phyloP scores from a whole-genome alignment of 1,140 invertebrate genomes.

The Drosophila dunni region DNA sequence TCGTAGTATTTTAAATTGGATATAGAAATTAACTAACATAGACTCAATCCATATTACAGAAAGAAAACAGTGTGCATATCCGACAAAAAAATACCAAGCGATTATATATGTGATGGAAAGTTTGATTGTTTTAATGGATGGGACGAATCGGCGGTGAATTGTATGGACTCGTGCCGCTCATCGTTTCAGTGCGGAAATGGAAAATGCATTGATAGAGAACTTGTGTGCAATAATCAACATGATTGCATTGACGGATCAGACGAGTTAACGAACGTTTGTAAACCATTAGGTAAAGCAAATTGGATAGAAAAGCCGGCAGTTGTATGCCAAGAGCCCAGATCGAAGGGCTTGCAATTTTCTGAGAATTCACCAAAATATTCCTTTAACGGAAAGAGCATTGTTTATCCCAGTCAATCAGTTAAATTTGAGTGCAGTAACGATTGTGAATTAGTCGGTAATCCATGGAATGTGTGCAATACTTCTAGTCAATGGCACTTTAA shows the following conservation, averaged over 20 bases:
- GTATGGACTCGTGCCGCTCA: neutral
- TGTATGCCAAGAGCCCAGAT: constrained; percentile 17
- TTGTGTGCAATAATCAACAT: constrained; percentile 18
- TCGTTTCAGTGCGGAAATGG: constrained; percentile 43
- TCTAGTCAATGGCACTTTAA: constrained; percentile 7
- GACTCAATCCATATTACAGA: neutral
- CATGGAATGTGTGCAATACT: constrained; percentile 30
- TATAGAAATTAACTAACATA: neutral
- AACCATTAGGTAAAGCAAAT: rapidly evolving
- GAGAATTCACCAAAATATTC: neutral
- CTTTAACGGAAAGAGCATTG: neutral
- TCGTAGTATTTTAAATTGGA: too few species aligned
- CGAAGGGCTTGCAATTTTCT: neutral
- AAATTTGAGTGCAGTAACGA: constrained; percentile 1
- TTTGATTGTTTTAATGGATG: constrained; percentile 37
- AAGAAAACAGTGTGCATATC: constrained; percentile 1
- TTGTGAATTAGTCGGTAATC: rapidly evolving
- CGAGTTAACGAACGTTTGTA: constrained; percentile 12
- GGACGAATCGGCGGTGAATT: constrained; percentile 36
- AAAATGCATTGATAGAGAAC: rapidly evolving
- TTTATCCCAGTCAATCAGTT: constrained; percentile 30
- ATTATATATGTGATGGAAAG: constrained; percentile 2
- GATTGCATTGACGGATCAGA: constrained; percentile 49
- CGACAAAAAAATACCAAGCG: neutral
- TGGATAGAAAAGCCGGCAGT: neutral